phyloP scores from a whole-genome alignment of 2,888 invertebrate genomes.

The Coleophora deauratella region DNA sequence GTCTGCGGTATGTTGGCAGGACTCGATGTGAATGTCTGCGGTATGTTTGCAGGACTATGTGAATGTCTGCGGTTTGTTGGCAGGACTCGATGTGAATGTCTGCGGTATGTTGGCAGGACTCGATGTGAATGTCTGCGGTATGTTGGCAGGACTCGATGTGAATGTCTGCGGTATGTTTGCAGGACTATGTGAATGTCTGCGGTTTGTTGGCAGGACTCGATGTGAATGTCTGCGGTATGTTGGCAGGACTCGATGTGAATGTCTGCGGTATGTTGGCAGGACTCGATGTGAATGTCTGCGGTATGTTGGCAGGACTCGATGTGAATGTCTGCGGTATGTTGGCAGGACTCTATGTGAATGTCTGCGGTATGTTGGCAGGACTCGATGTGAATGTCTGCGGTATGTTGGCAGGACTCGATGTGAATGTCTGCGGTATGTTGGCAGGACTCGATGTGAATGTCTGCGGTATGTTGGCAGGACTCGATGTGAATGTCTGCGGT shows the following conservation, averaged over 20 bases:
- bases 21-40: conserved; percentile 74
- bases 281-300: conserved; percentile 74
- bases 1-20: neutral
- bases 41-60: conserved; percentile 21
- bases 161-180: too few species aligned
- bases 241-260: conserved; percentile 74
- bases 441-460: conserved; percentile 74
- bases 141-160: conserved; percentile 69
- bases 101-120: conserved; percentile 18
- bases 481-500: conserved; percentile 74
- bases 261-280: neutral
- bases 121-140: conserved; percentile 71
- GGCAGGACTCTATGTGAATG: conserved; percentile 74
- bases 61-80: too few species aligned
- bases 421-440: too few species aligned
- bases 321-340: too few species aligned
- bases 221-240: conserved; percentile 42
- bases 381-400: conserved; percentile 74
- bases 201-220: conserved; percentile 50
- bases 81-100: conserved; percentile 74
- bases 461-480: neutral
- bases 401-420: conserved; percentile 66
- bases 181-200: conserved; percentile 23
- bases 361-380: neutral
- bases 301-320: conserved; percentile 66